Conservation (phyloP, 2,888 invertebrate genomes). For the Tetragonula carbonaria region DNA sequence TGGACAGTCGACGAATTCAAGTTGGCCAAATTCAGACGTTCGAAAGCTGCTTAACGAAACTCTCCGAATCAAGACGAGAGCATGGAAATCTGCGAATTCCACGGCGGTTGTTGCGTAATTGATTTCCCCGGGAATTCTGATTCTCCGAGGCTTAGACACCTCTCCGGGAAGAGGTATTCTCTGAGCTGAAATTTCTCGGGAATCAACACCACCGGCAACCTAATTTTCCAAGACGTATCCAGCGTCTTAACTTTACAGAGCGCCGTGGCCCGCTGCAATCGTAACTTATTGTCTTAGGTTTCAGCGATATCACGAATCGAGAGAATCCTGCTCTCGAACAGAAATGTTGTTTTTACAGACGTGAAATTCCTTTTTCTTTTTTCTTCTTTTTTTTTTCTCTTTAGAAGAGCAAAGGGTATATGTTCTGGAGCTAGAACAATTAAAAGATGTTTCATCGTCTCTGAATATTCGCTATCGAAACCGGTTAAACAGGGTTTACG, state of each 20-base stretch:
- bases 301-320: no score
- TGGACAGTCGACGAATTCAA: not conserved
- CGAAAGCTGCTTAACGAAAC: constrained; percentile 3
- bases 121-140: not conserved
- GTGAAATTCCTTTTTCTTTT: no score
- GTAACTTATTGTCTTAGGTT: no score
- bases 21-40: not conserved
- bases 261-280: no score
- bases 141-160: not conserved
- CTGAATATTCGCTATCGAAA: not conserved
- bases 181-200: not conserved
- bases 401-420: no score
- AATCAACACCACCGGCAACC: not conserved
- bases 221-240: not conserved
- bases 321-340: no score
- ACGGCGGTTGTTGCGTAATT: not conserved
- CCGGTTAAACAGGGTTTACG: not conserved
- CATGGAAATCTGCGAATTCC: not conserved
- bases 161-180: not conserved
- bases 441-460: not conserved
- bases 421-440: no score
- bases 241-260: no score
- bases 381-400: no score
- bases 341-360: no score
- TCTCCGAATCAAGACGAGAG: not conserved